A percentile compares a stretch with the other conserved stretches of the same genome.
Evolutionary conservation across 2,888 invertebrate species (phyloP).

Genomic region (Glomeris marginata): DNA sequence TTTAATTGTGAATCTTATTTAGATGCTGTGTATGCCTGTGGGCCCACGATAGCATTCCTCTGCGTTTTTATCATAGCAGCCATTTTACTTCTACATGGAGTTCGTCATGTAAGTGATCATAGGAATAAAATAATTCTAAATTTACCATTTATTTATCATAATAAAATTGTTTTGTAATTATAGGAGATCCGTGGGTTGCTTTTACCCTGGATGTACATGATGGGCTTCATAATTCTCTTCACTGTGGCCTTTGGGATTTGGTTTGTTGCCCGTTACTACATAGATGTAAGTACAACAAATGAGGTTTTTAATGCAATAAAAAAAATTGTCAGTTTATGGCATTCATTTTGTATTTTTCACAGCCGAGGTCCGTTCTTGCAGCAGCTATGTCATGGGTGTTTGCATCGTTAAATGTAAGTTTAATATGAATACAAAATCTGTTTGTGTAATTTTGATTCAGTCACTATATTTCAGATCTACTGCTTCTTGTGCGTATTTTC

Average conservation of each 20-base stretch:
- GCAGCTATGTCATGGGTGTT: constrained; percentile 13
- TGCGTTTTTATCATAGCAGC: not conserved
- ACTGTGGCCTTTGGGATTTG: constrained; percentile 67
- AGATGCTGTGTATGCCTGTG: constrained; percentile 3
- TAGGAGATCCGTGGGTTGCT: constrained; percentile 60
- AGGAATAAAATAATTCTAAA: not conserved
- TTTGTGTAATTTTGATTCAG: constrained; percentile 1
- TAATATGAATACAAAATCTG: constrained; percentile 6
- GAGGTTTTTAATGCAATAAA: not conserved
- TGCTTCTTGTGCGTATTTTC: constrained; percentile 75
- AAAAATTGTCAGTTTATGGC: constrained; percentile 36
- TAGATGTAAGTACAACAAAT: constrained; percentile 52
- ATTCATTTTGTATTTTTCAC: constrained; percentile 5
- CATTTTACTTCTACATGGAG: constrained; percentile 5
- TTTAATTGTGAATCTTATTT: too few species aligned
- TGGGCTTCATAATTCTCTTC: constrained; percentile 53
- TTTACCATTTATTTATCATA: not conserved
- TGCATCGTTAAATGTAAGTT: constrained; percentile 8
- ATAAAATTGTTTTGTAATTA: not conserved
- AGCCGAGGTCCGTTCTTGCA: constrained; percentile 10
- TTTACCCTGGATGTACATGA: constrained; percentile 58
- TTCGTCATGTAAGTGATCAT: constrained; percentile 1
- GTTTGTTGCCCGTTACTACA: constrained; percentile 77
- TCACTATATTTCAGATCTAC: constrained; percentile 50
- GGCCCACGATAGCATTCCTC: not conserved